Evolutionary conservation across 1,140 invertebrate genomes (phyloP).

Genomic region (Pseudomyrmex dendroicus): DNA sequence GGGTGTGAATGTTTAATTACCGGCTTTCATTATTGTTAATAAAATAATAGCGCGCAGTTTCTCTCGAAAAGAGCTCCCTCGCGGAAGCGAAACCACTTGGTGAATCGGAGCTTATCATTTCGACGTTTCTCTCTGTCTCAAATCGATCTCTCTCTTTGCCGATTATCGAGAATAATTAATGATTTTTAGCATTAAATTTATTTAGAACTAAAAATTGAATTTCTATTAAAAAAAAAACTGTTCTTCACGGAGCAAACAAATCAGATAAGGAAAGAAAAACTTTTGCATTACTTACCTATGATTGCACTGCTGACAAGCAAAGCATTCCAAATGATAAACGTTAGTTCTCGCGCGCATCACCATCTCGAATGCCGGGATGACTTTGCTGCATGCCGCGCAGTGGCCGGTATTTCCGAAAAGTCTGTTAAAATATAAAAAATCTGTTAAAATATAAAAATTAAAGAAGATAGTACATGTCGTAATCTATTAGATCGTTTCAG

Average conservation of each 20-base stretch:
- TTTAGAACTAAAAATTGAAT: too few relatives aligned
- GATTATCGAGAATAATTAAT: too few relatives aligned
- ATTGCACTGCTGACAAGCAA: slow-evolving; percentile 98
- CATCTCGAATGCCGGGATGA: slow-evolving; percentile 98
- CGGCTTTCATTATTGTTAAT: slow-evolving; percentile 78
- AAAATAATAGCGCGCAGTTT: slow-evolving; percentile 70
- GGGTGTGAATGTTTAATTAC: slow-evolving; percentile 82
- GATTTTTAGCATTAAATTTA: too few relatives aligned
- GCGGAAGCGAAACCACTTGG: slow-evolving; percentile 17
- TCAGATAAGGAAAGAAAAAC: too few relatives aligned
- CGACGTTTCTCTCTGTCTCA: not conserved
- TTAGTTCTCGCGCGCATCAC: slow-evolving; percentile 97
- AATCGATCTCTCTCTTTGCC: too few relatives aligned
- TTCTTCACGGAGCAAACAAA: too few relatives aligned
- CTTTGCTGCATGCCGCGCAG: slow-evolving; percentile 96
- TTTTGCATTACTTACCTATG: slow-evolving; percentile 90
- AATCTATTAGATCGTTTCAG: too few relatives aligned
- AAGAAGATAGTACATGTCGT: too few relatives aligned
- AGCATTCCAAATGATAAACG: slow-evolving; percentile 98
- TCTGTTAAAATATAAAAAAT: slow-evolving; percentile 83
- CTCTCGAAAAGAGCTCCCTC: not conserved
- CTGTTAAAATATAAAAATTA: slow-evolving; percentile 82
- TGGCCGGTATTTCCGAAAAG: slow-evolving; percentile 97
- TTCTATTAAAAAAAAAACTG: too few relatives aligned
- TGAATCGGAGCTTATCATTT: slow-evolving; percentile 21